phyloP scores from a whole-genome alignment of 2,797 vertebrate species.

The Chelonia mydas region DNA sequence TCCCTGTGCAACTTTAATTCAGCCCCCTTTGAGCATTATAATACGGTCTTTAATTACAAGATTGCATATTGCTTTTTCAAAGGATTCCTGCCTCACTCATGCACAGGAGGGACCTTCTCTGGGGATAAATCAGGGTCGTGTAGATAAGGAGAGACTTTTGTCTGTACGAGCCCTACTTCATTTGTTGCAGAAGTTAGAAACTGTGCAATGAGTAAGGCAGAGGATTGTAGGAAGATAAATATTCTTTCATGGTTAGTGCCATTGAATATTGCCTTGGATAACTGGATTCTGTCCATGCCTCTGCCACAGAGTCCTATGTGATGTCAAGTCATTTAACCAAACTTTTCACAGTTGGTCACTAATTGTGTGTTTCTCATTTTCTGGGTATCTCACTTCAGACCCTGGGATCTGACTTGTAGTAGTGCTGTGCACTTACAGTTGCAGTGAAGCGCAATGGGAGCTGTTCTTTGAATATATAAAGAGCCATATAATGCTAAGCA shows the following conservation, averaged over 20 bases:
- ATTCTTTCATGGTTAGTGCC: neutral
- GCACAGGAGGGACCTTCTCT: neutral
- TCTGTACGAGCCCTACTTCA: neutral
- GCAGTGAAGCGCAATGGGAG: neutral
- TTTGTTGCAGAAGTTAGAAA: neutral
- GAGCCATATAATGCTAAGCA: no score
- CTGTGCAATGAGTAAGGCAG: neutral
- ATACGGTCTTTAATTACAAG: neutral
- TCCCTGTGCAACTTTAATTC: neutral
- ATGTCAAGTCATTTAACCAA: neutral
- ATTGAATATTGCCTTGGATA: neutral
- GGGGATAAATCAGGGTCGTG: neutral
- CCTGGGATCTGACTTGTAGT: neutral
- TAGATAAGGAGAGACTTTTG: neutral
- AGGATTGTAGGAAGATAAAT: neutral
- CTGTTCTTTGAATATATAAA: neutral
- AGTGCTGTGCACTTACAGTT: neutral
- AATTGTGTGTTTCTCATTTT: neutral
- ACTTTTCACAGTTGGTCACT: neutral
- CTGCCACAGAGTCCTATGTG: neutral
- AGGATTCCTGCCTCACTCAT: neutral
- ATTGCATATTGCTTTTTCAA: neutral
- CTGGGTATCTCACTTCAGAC: neutral
- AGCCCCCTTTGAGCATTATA: neutral
- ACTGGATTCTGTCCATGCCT: neutral